A percentile compares a stretch with the other conserved stretches of the same genome.
phyloP scores from a whole-genome alignment of 1,140 invertebrate genomes.

The Archivesica marissinica region DNA sequence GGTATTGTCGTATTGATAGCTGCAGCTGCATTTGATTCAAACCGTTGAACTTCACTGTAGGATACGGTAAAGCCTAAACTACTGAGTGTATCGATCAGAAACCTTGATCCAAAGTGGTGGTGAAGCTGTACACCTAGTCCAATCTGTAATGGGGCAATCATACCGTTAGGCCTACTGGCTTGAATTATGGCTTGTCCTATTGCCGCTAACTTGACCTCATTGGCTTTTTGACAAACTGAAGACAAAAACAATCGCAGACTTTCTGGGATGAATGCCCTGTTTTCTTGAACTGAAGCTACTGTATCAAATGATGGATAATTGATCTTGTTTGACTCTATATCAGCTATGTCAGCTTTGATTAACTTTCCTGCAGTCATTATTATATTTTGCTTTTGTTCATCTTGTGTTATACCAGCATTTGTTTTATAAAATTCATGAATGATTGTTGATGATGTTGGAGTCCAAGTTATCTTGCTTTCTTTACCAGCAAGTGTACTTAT shows the following conservation, averaged over 20 bases:
- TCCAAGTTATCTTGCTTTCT: too few relatives aligned
- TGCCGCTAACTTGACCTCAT: constrained; percentile 41
- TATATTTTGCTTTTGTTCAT: too few relatives aligned
- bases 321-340: neutral
- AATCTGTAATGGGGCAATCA: constrained; percentile 68
- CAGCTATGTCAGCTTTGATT: constrained; percentile 35
- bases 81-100: constrained; percentile 65
- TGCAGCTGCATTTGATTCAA: constrained; percentile 55
- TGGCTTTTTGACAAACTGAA: constrained; percentile 29
- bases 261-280: constrained; percentile 6
- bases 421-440: too few relatives aligned
- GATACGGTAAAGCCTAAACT: constrained; percentile 66
- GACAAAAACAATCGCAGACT: constrained; percentile 28
- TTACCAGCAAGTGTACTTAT: too few relatives aligned
- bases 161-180: constrained; percentile 50
- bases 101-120: constrained; percentile 65
- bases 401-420: too few relatives aligned
- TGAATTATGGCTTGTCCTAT: constrained; percentile 68
- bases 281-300: constrained; percentile 7
- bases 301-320: constrained; percentile 5
- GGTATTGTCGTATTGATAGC: constrained; percentile 35
- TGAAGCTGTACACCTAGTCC: constrained; percentile 69
- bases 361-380: too few relatives aligned
- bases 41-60: constrained; percentile 65
- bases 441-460: too few relatives aligned